These are phyloP conservation scores for Drosophila anomelani DNA, from an alignment of 2,888 invertebrate species.

Conservation along the genomic window DNA sequence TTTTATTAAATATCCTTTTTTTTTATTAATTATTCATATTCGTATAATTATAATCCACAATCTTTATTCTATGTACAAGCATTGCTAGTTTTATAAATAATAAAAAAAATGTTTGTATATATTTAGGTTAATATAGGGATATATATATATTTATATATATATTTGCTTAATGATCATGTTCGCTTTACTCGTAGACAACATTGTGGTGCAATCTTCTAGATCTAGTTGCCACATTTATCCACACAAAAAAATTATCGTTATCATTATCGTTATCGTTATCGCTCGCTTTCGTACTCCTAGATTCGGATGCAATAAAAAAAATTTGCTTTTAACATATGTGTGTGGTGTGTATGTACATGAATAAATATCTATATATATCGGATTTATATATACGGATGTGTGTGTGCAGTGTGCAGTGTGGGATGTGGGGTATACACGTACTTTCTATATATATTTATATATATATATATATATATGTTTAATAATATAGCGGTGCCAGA, in stretches of 20 bases:
- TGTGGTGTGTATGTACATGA: slow-evolving; percentile 60
- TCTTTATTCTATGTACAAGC: slow-evolving; percentile 68
- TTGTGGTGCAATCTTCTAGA: slow-evolving; percentile 62
- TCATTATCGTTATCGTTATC: slow-evolving; percentile 5
- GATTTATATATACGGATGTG: slow-evolving; percentile 7
- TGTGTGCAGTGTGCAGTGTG: slow-evolving; percentile 9
- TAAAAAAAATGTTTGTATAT: slow-evolving; percentile 38
- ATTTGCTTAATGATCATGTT: slow-evolving; percentile 47
- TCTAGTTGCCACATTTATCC: slow-evolving; percentile 47
- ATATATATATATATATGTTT: slow-evolving; percentile 28
- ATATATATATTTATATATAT: slow-evolving; percentile 16
- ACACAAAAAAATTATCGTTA: slow-evolving; percentile 44
- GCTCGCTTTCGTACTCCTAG: slow-evolving; percentile 31
- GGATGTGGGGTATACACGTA: slow-evolving; percentile 31
- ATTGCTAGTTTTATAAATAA: slow-evolving; percentile 72
- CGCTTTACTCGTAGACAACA: slow-evolving; percentile 47
- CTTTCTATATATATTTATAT: slow-evolving; percentile 21
- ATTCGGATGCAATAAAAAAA: slow-evolving; percentile 44
- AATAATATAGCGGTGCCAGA: slow-evolving; percentile 57
- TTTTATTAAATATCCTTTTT: slow-evolving; percentile 39
- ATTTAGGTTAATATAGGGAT: slow-evolving; percentile 25
- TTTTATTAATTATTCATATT: slow-evolving; percentile 44
- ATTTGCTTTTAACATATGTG: slow-evolving; percentile 41
- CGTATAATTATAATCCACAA: slow-evolving; percentile 32
- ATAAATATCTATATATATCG: slow-evolving; percentile 58